These are phyloP conservation scores for Erethizon dorsatum DNA, from an alignment of 2,797 vertebrate genomes.

Conservation along the genomic window DNA sequence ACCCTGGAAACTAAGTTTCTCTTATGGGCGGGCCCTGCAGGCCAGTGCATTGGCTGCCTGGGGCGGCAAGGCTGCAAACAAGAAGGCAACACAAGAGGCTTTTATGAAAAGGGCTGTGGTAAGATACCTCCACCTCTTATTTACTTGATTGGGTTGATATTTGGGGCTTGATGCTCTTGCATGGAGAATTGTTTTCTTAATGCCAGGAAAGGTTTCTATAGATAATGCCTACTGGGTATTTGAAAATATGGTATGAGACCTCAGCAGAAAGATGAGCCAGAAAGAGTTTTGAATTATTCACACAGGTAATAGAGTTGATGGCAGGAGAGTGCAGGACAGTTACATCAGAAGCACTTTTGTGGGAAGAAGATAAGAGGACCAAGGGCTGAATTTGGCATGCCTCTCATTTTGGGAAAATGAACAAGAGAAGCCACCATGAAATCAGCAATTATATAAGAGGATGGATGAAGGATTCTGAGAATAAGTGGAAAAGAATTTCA, in stretches of 20 bases:
- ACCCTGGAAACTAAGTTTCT: slow-evolving; percentile 98
- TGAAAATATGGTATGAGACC: background rate
- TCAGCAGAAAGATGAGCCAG: background rate
- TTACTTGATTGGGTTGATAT: background rate
- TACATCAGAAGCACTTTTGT: background rate
- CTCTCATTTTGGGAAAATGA: slow-evolving; percentile 28
- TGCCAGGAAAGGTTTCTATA: background rate
- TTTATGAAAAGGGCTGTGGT: slow-evolving; percentile 96
- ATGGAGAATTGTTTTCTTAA: background rate
- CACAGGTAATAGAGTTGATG: background rate
- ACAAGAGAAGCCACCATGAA: background rate
- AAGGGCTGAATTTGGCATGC: background rate
- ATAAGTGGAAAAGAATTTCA: slow-evolving; percentile 29
- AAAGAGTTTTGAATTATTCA: slow-evolving; percentile 38
- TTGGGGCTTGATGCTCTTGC: background rate
- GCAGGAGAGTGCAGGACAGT: background rate
- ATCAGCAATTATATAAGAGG: background rate
- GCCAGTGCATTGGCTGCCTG: slow-evolving; percentile 96
- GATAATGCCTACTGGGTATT: background rate
- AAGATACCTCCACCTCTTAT: slow-evolving; percentile 27
- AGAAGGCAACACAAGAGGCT: slow-evolving; percentile 94
- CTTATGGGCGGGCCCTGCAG: slow-evolving; percentile 97
- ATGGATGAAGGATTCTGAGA: background rate
- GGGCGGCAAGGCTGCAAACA: slow-evolving; percentile 95
- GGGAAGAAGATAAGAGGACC: background rate